Conservation (phyloP, 2,888 invertebrate species). For the Acanthosepion pharaonis region DNA sequence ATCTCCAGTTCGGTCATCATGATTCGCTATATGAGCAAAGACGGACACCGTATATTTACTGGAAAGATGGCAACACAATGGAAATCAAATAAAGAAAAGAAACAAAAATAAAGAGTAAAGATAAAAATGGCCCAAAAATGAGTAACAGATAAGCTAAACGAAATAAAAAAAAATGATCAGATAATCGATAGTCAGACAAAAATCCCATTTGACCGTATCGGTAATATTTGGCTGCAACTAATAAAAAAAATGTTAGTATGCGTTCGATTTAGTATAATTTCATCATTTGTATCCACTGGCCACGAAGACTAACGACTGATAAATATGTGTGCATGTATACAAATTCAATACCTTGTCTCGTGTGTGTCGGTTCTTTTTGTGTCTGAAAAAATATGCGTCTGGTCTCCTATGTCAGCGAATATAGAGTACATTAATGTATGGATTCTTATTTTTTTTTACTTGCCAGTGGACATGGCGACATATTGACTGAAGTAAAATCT, state of each 20-base stretch:
- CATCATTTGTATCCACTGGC: background rate
- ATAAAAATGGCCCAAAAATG: background rate
- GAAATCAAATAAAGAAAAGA: background rate
- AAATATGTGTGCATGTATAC: background rate
- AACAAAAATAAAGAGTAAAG: background rate
- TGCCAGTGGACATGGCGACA: no score
- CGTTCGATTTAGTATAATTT: conserved; percentile 6
- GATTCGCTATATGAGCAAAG: background rate
- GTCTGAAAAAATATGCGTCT: no score
- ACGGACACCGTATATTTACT: background rate
- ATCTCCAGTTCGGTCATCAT: background rate
- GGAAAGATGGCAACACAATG: background rate
- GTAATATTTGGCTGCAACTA: background rate
- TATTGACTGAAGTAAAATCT: no score
- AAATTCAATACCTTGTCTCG: no score
- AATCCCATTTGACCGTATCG: background rate
- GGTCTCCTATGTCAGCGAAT: no score
- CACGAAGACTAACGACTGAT: background rate
- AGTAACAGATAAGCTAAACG: background rate
- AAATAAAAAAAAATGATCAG: background rate
- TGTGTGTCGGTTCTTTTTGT: no score
- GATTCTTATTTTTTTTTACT: no score
- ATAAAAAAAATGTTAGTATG: background rate
- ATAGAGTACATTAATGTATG: no score
- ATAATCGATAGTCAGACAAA: background rate